Conservation (phyloP, 2,797 vertebrate genomes). For the Lagodon rhomboides region DNA sequence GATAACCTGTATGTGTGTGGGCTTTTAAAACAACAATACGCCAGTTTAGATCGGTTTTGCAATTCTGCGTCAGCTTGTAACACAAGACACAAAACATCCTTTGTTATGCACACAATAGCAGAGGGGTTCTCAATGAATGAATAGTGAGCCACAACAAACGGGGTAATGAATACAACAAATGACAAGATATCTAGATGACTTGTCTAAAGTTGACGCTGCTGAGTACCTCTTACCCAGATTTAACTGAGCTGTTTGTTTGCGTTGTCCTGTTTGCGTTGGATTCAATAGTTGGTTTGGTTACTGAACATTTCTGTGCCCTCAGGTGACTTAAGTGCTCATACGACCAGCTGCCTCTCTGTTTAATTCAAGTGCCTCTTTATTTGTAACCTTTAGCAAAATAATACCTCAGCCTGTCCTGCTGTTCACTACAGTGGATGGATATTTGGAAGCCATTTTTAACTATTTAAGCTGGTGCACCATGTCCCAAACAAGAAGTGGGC, state of each 20-base stretch:
- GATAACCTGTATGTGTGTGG: not conserved
- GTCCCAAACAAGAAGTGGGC: no score
- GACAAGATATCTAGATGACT: not conserved
- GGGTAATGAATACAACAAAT: not conserved
- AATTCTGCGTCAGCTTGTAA: slow-evolving; percentile 20
- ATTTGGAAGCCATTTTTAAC: no score
- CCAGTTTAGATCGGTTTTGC: not conserved
- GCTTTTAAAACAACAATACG: not conserved
- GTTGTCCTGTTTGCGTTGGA: slow-evolving; percentile 25
- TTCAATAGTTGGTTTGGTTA: not conserved
- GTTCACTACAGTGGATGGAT: no score
- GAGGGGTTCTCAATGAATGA: not conserved
- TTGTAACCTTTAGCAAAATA: not conserved
- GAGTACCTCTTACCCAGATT: slow-evolving; percentile 22
- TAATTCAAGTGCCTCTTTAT: not conserved
- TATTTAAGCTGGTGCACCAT: no score
- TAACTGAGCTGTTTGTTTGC: slow-evolving; percentile 2
- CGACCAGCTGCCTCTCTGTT: not conserved
- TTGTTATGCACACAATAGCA: not conserved
- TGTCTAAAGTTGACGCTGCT: not conserved
- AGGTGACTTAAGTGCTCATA: not conserved
- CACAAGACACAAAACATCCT: slow-evolving; percentile 27
- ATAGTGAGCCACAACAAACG: not conserved
- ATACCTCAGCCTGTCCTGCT: no score
- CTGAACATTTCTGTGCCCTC: not conserved